These are phyloP conservation scores for Ophiothrix spiculata DNA, from an alignment of 35 echinoderm and acorn worm genomes.

Conservation along the genomic window DNA sequence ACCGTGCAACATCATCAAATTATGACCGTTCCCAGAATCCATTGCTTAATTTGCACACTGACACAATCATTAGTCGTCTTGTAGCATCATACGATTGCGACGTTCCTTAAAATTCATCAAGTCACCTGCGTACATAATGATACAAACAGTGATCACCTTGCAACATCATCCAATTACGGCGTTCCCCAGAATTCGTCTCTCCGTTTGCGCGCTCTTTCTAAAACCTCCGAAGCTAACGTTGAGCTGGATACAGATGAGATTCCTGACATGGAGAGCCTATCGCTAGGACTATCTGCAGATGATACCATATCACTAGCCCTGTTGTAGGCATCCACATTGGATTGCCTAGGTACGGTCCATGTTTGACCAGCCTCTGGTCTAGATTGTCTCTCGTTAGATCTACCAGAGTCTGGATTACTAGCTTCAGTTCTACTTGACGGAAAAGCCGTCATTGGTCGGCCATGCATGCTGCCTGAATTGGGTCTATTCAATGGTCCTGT, in stretches of 20 bases:
- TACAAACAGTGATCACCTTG: too few relatives aligned
- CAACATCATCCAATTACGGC: background rate
- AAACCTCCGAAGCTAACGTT: conserved; percentile 87
- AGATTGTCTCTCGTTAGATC: background rate
- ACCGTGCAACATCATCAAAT: too few relatives aligned
- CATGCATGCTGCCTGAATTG: conserved; percentile 65
- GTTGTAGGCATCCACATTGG: background rate
- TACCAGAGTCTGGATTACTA: background rate
- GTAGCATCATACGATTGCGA: too few relatives aligned
- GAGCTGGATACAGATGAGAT: conserved; percentile 72
- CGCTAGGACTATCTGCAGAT: conserved; percentile 49
- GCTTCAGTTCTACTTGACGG: conserved; percentile 59
- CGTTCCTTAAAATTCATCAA: too few relatives aligned
- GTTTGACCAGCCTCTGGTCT: background rate
- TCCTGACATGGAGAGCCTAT: conserved; percentile 55
- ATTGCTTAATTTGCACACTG: too few relatives aligned
- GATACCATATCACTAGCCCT: too few relatives aligned
- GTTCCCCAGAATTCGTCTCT: conserved; percentile 97
- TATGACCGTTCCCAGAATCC: too few relatives aligned
- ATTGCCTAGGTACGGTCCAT: background rate
- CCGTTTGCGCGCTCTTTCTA: conserved; percentile 88
- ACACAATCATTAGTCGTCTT: too few relatives aligned
- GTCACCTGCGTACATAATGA: too few relatives aligned
- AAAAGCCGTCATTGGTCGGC: conserved; percentile 74
- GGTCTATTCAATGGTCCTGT: conserved; percentile 82